A percentile compares a stretch with the other conserved stretches of the same genome.
phyloP scores from a whole-genome alignment of 23 tunicate genomes.

The Aplidium turbinatum region DNA sequence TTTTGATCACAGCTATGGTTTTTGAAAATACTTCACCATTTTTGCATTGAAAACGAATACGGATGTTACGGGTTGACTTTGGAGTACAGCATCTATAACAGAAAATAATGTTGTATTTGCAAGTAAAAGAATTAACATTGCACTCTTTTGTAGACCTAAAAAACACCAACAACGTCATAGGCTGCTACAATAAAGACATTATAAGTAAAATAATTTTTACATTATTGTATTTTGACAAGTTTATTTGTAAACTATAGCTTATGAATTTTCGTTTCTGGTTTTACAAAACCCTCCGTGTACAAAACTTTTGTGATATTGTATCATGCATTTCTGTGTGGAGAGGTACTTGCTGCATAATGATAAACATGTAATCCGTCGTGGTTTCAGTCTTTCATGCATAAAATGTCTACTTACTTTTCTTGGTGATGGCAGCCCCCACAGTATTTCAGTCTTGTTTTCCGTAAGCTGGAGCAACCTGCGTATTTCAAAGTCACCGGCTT shows the following conservation, averaged over 20 bases:
- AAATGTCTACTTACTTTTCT: constrained; percentile 24
- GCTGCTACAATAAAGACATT: too few relatives aligned
- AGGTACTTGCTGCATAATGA: too few relatives aligned
- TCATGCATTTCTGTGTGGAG: too few relatives aligned
- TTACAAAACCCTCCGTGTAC: too few relatives aligned
- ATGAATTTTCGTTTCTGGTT: too few relatives aligned
- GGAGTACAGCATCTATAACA: constrained; percentile 33
- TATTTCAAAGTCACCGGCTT: constrained; percentile 47
- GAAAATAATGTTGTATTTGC: background rate
- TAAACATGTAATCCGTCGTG: too few relatives aligned
- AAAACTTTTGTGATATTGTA: too few relatives aligned
- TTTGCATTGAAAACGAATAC: constrained; percentile 33
- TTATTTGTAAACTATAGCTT: too few relatives aligned
- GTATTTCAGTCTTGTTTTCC: constrained; percentile 52
- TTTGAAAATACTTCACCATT: constrained; percentile 28
- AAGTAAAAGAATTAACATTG: background rate
- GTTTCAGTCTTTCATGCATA: background rate
- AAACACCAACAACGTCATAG: too few relatives aligned
- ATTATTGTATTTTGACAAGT: too few relatives aligned
- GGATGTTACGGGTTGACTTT: constrained; percentile 16
- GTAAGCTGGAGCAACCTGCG: constrained; percentile 66
- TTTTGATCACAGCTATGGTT: constrained; percentile 23
- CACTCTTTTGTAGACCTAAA: background rate
- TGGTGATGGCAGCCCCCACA: constrained; percentile 71
- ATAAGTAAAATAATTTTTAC: too few relatives aligned